These are phyloP conservation scores for Sitobion miscanthi DNA, from an alignment of 1,140 invertebrate species.

Conservation along the genomic window DNA sequence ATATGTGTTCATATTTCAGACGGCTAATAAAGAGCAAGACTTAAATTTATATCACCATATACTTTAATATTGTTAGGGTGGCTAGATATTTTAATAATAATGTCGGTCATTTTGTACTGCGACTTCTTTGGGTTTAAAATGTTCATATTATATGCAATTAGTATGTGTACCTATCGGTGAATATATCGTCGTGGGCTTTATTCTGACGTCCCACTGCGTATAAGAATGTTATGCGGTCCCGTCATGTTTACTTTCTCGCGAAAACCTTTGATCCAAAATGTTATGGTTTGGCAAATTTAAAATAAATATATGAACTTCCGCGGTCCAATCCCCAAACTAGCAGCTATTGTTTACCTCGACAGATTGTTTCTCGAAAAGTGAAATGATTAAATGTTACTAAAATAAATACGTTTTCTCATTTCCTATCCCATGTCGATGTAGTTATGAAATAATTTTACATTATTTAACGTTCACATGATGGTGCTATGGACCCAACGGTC, in stretches of 20 bases:
- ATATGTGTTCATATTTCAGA: neutral
- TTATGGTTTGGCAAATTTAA: conserved; percentile 5
- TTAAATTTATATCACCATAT: neutral
- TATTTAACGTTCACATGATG: conserved; percentile 17
- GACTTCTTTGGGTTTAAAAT: neutral
- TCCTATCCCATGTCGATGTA: neutral
- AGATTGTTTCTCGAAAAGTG: neutral
- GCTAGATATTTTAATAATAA: neutral
- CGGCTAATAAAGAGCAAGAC: neutral
- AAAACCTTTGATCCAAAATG: neutral
- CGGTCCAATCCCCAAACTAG: neutral
- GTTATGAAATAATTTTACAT: conserved; percentile 20
- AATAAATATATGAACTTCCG: conserved; percentile 7
- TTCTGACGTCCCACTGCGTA: neutral
- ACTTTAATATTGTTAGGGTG: neutral
- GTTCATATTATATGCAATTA: too few relatives aligned
- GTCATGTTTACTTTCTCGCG: neutral
- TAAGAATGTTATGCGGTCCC: neutral
- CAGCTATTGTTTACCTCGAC: neutral
- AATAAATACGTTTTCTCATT: conserved; percentile 28
- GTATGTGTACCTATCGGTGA: neutral
- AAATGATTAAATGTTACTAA: conserved; percentile 24
- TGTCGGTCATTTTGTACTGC: neutral
- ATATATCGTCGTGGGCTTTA: neutral
- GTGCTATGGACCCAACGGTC: neutral